phyloP scores from a whole-genome alignment of 2,113 vertebrate species.

The Pteronura brasiliensis region DNA sequence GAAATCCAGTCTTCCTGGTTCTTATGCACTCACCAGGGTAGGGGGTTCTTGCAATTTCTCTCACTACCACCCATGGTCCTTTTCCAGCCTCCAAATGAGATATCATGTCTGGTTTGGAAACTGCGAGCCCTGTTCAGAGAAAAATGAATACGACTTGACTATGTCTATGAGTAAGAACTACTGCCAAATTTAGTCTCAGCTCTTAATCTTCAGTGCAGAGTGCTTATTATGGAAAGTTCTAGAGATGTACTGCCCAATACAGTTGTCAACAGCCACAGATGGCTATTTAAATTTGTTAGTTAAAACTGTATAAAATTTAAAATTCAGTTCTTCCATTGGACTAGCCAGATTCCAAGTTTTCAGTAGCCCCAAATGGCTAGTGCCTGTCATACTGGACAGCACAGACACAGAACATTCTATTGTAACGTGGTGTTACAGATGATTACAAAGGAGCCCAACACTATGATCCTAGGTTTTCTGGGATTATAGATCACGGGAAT shows the following conservation, averaged over 20 bases:
- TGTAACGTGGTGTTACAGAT: background rate
- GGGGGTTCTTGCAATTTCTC: slow-evolving; percentile 48
- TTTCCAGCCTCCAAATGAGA: slow-evolving; percentile 61
- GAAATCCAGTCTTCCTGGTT: background rate
- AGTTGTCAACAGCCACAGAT: background rate
- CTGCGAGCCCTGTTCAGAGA: slow-evolving; percentile 58
- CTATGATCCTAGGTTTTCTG: background rate
- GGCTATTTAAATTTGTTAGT: slow-evolving; percentile 13
- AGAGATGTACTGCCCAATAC: background rate
- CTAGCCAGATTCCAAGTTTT: background rate
- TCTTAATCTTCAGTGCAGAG: background rate
- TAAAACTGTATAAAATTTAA: slow-evolving; percentile 27
- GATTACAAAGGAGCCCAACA: background rate
- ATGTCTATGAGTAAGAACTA: background rate
- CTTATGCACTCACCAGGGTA: slow-evolving; percentile 35
- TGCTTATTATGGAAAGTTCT: background rate
- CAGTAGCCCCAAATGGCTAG: background rate
- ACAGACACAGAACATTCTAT: background rate
- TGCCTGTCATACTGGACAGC: background rate
- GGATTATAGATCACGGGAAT: background rate
- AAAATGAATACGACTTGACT: background rate
- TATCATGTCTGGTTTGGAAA: slow-evolving; percentile 71
- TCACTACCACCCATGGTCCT: slow-evolving; percentile 45
- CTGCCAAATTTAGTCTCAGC: background rate
- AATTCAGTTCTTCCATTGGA: slow-evolving; percentile 1